Percentiles rank a stretch among this genome's conserved stretches.
phyloP scores from a whole-genome alignment of 2,113 vertebrate species.

The Nothoprocta perdicaria region DNA sequence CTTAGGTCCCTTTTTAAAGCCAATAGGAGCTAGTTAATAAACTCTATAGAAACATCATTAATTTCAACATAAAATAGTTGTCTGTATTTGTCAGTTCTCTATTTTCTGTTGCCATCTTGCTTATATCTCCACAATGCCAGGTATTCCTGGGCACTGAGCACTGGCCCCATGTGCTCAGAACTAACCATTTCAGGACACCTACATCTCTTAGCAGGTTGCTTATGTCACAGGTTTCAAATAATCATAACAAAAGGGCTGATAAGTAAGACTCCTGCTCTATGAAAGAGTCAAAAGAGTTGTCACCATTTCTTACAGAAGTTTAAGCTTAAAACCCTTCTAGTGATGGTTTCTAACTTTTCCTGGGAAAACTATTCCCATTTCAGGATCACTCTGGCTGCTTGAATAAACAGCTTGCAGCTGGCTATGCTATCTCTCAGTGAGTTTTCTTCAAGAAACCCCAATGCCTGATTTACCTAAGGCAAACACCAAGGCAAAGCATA shows the following conservation, averaged over 20 bases:
- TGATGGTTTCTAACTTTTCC: neutral
- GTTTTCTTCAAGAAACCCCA: neutral
- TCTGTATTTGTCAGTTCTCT: neutral
- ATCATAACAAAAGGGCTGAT: neutral
- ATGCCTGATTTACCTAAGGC: neutral
- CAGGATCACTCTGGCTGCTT: neutral
- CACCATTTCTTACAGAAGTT: neutral
- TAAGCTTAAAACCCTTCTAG: neutral
- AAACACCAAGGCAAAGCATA: neutral
- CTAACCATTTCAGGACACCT: neutral
- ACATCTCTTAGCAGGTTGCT: neutral
- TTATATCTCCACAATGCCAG: neutral
- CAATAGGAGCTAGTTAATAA: neutral
- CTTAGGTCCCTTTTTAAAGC: neutral
- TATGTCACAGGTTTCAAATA: neutral
- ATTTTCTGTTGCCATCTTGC: neutral
- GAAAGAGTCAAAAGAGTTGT: neutral
- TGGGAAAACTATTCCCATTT: neutral
- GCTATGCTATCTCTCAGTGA: neutral
- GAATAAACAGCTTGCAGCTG: constrained; percentile 4
- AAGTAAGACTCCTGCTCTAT: neutral
- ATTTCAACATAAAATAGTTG: neutral
- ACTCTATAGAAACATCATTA: neutral
- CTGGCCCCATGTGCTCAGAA: neutral
- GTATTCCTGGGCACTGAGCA: neutral